phyloP scores from a whole-genome alignment of 2,113 vertebrate species.

The Nematolebias whitei region DNA sequence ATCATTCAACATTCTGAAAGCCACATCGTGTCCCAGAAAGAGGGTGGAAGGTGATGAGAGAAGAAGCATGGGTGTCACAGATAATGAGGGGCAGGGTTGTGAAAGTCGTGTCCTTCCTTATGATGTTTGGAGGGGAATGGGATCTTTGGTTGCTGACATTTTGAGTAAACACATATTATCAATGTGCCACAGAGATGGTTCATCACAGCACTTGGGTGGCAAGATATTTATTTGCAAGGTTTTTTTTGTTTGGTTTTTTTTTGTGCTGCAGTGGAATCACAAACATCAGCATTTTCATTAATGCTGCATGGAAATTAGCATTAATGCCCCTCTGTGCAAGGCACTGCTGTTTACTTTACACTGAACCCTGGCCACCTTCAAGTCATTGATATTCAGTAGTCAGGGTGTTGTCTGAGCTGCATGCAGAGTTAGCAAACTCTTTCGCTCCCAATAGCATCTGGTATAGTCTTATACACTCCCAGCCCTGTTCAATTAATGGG shows the following conservation, averaged over 20 bases:
- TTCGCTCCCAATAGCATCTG: conserved; percentile 17
- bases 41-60: conserved; percentile 15
- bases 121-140: not conserved
- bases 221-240: conserved; percentile 5
- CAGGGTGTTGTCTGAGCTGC: conserved; percentile 41
- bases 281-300: conserved; percentile 52
- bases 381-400: conserved; percentile 65
- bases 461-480: conserved; percentile 19
- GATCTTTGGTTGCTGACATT: conserved; percentile 9
- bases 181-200: conserved; percentile 21
- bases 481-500: conserved; percentile 7
- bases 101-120: conserved; percentile 1
- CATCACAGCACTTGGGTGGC: not conserved
- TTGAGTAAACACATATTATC: conserved; percentile 17
- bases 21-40: not conserved
- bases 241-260: not conserved
- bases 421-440: conserved; percentile 38
- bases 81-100: conserved; percentile 12
- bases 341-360: conserved; percentile 33
- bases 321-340: conserved; percentile 26
- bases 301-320: conserved; percentile 45
- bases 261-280: conserved; percentile 28
- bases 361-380: conserved; percentile 40
- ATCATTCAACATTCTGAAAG: conserved; percentile 19
- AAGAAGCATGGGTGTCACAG: conserved; percentile 10